Conservation (phyloP, 2,113 vertebrate genomes). For the Phainopepla nitens region DNA sequence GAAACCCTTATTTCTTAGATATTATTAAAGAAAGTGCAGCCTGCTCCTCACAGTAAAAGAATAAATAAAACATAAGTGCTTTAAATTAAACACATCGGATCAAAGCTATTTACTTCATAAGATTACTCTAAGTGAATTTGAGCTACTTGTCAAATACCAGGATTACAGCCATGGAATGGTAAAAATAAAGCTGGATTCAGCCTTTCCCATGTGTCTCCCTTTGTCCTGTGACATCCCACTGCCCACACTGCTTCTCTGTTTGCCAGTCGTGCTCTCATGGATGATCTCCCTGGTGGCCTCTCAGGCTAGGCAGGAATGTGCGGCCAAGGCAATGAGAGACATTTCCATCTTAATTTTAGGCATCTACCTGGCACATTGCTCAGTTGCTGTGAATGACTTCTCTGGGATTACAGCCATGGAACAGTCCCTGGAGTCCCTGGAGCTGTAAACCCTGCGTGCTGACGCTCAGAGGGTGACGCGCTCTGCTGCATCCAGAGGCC, state of each 20-base stretch:
- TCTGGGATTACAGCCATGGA: not conserved
- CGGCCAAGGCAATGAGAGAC: not conserved
- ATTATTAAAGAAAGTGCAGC: not conserved
- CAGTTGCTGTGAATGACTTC: not conserved
- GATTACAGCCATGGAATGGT: rapidly evolving
- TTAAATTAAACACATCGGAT: not conserved
- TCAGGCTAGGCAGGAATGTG: not conserved
- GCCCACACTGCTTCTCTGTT: not conserved
- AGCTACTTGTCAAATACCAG: not conserved
- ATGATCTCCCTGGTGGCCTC: not conserved
- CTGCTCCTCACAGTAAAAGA: not conserved
- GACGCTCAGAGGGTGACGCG: rapidly evolving
- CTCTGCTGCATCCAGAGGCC: not conserved
- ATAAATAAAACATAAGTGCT: not conserved
- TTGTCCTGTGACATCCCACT: rapidly evolving
- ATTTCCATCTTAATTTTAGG: not conserved
- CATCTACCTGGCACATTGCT: not conserved
- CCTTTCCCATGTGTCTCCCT: not conserved
- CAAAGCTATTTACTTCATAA: not conserved
- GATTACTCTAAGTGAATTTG: not conserved
- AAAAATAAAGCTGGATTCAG: not conserved
- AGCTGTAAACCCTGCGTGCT: not conserved
- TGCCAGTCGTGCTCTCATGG: rapidly evolving
- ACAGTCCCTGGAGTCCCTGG: not conserved
- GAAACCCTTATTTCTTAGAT: not conserved